A percentile compares a stretch with the other conserved stretches of the same genome.
Conservation (phyloP, 2,113 vertebrate species). For the Sinocyclocheilus rhinocerous region DNA sequence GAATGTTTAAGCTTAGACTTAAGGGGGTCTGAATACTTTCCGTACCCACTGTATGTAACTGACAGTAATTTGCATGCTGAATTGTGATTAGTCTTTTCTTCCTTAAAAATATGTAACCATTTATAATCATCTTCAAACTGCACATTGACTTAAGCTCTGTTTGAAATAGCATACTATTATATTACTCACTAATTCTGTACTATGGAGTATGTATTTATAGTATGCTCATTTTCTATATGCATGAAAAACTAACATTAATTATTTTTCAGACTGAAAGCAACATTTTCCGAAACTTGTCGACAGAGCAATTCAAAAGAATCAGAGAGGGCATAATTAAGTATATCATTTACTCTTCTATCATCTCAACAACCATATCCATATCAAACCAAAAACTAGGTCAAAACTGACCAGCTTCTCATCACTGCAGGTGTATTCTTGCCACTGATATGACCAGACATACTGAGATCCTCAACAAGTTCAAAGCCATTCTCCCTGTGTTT, state of each 20-base stretch:
- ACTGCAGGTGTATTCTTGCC: slow-evolving; percentile 77
- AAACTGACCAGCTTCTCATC: not conserved
- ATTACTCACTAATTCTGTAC: too few species aligned
- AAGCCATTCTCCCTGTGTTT: slow-evolving; percentile 71
- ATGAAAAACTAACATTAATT: not conserved
- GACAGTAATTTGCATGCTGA: too few species aligned
- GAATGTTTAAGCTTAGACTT: not conserved
- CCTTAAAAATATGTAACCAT: too few species aligned
- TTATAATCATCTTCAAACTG: too few species aligned
- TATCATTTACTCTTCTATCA: not conserved
- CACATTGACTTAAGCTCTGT: too few species aligned
- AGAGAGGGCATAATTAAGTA: slow-evolving; percentile 81
- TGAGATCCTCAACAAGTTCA: slow-evolving; percentile 80
- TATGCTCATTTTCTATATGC: not conserved
- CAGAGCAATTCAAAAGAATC: slow-evolving; percentile 78
- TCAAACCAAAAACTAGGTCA: not conserved
- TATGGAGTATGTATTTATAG: not conserved
- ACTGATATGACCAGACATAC: slow-evolving; percentile 80
- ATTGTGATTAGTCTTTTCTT: too few species aligned
- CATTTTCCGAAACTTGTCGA: slow-evolving; percentile 78
- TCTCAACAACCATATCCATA: not conserved
- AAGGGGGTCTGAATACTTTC: too few species aligned
- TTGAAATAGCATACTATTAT: too few species aligned
- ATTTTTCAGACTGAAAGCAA: slow-evolving; percentile 74
- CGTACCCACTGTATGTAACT: too few species aligned